Conservation (phyloP, 2,888 invertebrate species). For the Lithophane leautieri region DNA sequence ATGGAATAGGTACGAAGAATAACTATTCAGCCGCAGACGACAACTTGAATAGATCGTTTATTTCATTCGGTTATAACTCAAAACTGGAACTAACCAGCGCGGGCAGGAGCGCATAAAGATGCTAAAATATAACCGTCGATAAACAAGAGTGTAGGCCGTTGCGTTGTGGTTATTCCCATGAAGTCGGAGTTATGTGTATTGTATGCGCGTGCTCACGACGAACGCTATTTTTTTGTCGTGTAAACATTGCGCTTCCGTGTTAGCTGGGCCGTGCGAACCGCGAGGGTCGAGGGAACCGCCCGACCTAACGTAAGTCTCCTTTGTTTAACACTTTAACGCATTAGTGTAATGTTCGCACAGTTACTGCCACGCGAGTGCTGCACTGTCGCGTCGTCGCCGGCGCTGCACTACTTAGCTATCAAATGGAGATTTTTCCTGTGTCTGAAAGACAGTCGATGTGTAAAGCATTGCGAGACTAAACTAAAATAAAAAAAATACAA, state of each 20-base stretch:
- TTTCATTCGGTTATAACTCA: slow-evolving; percentile 60
- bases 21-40: slow-evolving; percentile 40
- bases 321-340: slow-evolving; percentile 83
- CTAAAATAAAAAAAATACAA: slow-evolving; percentile 38
- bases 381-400: slow-evolving; percentile 4
- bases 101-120: slow-evolving; percentile 53
- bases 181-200: slow-evolving; percentile 74
- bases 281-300: slow-evolving; percentile 83
- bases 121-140: slow-evolving; percentile 62
- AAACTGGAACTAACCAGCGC: slow-evolving; percentile 54
- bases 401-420: slow-evolving; percentile 17
- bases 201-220: slow-evolving; percentile 77
- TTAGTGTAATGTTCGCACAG: slow-evolving; percentile 73
- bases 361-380: slow-evolving; percentile 32
- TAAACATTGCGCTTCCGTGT: slow-evolving; percentile 84
- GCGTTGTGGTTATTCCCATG: slow-evolving; percentile 76
- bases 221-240: slow-evolving; percentile 79
- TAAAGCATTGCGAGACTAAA: slow-evolving; percentile 12
- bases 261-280: slow-evolving; percentile 84
- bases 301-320: slow-evolving; percentile 83
- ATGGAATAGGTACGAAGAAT: slow-evolving; percentile 48
- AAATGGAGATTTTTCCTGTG: slow-evolving; percentile 23
- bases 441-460: slow-evolving; percentile 34
- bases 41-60: slow-evolving; percentile 58
- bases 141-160: slow-evolving; percentile 56